Evolutionary conservation across 1,140 invertebrate genomes (phyloP).

Genomic region (Cyclina sinensis): DNA sequence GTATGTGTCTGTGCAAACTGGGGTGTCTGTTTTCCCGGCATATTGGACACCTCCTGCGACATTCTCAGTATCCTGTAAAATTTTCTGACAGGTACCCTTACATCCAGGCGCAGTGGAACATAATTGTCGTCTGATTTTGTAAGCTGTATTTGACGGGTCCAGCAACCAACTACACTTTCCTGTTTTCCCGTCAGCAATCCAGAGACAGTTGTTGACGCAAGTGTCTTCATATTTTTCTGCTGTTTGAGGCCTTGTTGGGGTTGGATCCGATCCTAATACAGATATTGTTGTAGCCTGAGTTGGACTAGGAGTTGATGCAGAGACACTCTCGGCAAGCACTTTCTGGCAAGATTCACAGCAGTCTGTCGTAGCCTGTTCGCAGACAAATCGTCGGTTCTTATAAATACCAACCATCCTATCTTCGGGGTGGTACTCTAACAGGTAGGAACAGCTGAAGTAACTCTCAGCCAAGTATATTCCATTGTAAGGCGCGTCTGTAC

Average conservation of each 20-base stretch:
- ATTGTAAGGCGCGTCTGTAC: background rate
- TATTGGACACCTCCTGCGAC: too few relatives aligned
- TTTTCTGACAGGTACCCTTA: background rate
- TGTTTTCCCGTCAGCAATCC: conserved; percentile 6
- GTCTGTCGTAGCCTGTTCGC: background rate
- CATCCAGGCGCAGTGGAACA: background rate
- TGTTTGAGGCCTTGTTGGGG: too few relatives aligned
- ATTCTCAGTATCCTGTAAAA: too few relatives aligned
- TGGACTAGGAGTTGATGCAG: too few relatives aligned
- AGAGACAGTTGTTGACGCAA: background rate
- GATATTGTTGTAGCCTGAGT: too few relatives aligned
- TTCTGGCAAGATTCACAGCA: conserved; percentile 1
- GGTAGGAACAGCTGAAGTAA: background rate
- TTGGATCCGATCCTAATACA: too few relatives aligned
- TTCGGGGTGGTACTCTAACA: background rate
- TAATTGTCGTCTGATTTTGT: background rate
- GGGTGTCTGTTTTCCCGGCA: too few relatives aligned
- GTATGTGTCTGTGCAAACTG: background rate
- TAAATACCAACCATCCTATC: conserved; percentile 12
- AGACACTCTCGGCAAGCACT: background rate
- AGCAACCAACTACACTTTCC: conserved; percentile 12
- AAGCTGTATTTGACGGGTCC: background rate
- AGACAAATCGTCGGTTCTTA: background rate
- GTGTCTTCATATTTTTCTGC: too few relatives aligned
- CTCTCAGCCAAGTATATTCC: background rate